Conservation (phyloP, 2,888 invertebrate genomes). For the Parapristionchus giblindavisi region DNA sequence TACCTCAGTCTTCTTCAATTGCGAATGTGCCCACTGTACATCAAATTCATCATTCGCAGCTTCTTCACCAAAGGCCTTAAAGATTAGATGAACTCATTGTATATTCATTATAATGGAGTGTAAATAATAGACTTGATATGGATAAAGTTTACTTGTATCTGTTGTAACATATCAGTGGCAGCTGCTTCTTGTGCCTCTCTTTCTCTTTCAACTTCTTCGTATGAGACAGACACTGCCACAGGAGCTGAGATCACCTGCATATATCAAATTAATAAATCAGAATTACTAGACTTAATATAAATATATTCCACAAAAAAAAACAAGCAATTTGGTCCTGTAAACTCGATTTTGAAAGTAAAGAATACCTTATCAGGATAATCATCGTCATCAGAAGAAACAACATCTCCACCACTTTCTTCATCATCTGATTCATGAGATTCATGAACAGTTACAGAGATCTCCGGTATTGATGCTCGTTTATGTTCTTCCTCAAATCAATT, state of each 20-base stretch:
- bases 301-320: no score
- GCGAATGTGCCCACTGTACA: slow-evolving; percentile 64
- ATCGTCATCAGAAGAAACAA: slow-evolving; percentile 64
- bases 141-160: slow-evolving; percentile 37
- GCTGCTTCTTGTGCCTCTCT: slow-evolving; percentile 56
- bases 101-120: neutral
- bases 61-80: slow-evolving; percentile 66
- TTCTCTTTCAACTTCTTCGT: slow-evolving; percentile 62
- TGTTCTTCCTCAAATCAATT: no score
- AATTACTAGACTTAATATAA: no score
- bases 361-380: slow-evolving; percentile 65
- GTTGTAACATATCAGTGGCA: slow-evolving; percentile 61
- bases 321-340: no score
- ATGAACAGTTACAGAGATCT: slow-evolving; percentile 51
- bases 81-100: neutral
- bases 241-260: slow-evolving; percentile 63
- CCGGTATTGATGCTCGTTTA: slow-evolving; percentile 42
- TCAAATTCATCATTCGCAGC: slow-evolving; percentile 69
- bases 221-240: slow-evolving; percentile 57
- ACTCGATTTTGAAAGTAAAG: no score
- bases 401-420: slow-evolving; percentile 56
- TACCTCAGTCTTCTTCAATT: slow-evolving; percentile 32
- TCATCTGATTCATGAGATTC: slow-evolving; percentile 43
- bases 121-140: neutral
- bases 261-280: no score